These are phyloP conservation scores for Saimiri boliviensis DNA, from an alignment of 2,113 vertebrate genomes.

Conservation along the genomic window DNA sequence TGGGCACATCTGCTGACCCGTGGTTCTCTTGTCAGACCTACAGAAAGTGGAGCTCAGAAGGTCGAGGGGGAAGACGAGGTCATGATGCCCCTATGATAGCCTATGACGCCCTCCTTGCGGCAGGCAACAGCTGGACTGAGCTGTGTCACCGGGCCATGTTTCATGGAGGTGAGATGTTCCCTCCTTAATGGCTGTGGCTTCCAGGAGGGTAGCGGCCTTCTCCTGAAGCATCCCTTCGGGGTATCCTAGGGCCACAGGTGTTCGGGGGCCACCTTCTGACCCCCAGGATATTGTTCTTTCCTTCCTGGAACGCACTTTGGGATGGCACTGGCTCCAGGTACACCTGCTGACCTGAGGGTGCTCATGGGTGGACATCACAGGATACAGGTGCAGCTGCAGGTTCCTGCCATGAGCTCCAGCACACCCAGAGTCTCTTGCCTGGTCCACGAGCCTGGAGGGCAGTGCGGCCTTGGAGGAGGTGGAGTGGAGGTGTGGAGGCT, in stretches of 20 bases:
- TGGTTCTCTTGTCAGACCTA: conserved; percentile 85
- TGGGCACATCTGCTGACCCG: rapidly evolving
- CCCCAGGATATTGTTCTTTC: background rate
- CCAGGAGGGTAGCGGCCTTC: background rate
- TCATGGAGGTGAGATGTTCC: conserved; percentile 90
- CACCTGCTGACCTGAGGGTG: no score
- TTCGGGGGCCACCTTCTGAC: background rate
- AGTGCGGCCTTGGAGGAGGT: no score
- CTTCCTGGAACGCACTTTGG: background rate
- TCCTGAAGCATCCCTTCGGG: background rate
- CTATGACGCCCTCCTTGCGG: conserved; percentile 93
- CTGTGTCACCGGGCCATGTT: conserved; percentile 95
- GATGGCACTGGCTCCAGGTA: background rate
- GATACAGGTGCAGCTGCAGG: background rate
- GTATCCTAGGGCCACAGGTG: background rate
- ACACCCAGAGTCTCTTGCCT: no score
- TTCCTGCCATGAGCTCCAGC: no score
- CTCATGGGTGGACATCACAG: background rate
- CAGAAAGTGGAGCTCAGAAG: conserved; percentile 96
- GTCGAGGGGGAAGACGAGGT: conserved; percentile 91
- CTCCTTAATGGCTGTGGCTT: background rate
- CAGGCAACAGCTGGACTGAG: conserved; percentile 90
- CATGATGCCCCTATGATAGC: conserved; percentile 98
- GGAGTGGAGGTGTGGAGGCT: no score
- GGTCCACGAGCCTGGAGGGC: no score